Base-by-base conservation (phyloP, 1,140 invertebrate genomes). In the Monomorium pharaonis region DNA sequence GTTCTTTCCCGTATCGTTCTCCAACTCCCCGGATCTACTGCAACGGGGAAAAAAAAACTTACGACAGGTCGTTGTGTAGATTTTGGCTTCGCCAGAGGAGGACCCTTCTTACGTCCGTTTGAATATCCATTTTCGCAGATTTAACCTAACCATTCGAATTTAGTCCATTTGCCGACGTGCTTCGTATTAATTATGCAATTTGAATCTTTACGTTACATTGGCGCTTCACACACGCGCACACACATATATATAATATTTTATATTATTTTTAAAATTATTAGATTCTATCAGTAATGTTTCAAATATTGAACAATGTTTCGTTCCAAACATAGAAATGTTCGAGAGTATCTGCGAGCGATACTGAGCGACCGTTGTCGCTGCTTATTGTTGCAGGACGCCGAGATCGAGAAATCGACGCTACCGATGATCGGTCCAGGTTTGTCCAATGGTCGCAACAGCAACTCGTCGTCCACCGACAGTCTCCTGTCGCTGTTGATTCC, bases 401-500 rank as follows among this genome's bases (percentile, higher is more conserved):
- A 94, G 69, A 88, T 93, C 60, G 94, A 94, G 83, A 95, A 95
- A 75, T 93, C 94, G 16, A 87, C 94, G 76, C 83, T 95, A 69
- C 90, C 94, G 0, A 91, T 94, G 84, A 91, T 95, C 74, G 91
- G 91, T 10, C 88, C 93, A 44, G 84, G 88, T 51, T 89, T 94
- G 54, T 81, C 92, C 21, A 92, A 88, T 56, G 80, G 58, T 56
- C 44, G 72, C 83, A 88, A 88, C 88, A 89, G 85, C n/a, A 86
- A 86, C 70, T 88, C 91, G 24, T 92, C 92, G 2, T 92, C 93
- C 21, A 92, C 91, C 78, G 94, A 95, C 80, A 92, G 94, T 21
- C 86, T 95, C 30, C 86, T 95, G 9, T 95, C 94, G 70, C 24
- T 94, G 78, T 60, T 95, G 85, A 94, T 95, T 65, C 94, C 94